phyloP scores from a whole-genome alignment of 1,140 invertebrate species.

The Mactra quadrangularis region DNA sequence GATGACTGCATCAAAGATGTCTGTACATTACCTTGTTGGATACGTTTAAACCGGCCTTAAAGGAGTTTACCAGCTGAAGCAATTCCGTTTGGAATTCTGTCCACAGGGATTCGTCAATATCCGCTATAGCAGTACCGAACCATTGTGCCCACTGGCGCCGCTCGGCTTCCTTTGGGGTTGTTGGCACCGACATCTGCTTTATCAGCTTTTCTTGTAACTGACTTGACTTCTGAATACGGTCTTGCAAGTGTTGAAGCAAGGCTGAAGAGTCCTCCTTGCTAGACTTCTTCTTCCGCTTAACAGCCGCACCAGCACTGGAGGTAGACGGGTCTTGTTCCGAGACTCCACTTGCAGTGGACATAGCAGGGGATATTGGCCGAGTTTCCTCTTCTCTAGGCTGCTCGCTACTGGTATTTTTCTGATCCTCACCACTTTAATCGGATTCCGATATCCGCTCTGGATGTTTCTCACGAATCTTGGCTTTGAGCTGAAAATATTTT shows the following conservation, averaged over 20 bases:
- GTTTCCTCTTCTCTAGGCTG: slow-evolving; percentile 10
- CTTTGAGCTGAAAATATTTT: slow-evolving; percentile 44
- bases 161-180: slow-evolving; percentile 43
- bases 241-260: slow-evolving; percentile 55
- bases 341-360: slow-evolving; percentile 34
- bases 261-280: slow-evolving; percentile 37
- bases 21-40: slow-evolving; percentile 36
- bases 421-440: slow-evolving; percentile 53
- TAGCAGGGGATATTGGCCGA: slow-evolving; percentile 12
- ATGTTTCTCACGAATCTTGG: slow-evolving; percentile 59
- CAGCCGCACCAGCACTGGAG: too few relatives aligned
- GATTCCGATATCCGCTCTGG: too few relatives aligned
- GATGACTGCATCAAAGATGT: slow-evolving; percentile 1
- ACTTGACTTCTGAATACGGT: slow-evolving; percentile 51
- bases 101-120: slow-evolving; percentile 57
- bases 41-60: slow-evolving; percentile 48
- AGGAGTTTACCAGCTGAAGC: slow-evolving; percentile 56
- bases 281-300: slow-evolving; percentile 32
- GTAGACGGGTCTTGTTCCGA: slow-evolving; percentile 30
- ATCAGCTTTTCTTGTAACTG: slow-evolving; percentile 53
- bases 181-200: slow-evolving; percentile 42
- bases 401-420: too few relatives aligned
- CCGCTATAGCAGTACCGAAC: slow-evolving; percentile 59
- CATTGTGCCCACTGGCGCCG: slow-evolving; percentile 61
- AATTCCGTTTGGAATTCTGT: slow-evolving; percentile 55